phyloP scores from a whole-genome alignment of 2,888 invertebrate species.

The Anagyrus pseudococci region DNA sequence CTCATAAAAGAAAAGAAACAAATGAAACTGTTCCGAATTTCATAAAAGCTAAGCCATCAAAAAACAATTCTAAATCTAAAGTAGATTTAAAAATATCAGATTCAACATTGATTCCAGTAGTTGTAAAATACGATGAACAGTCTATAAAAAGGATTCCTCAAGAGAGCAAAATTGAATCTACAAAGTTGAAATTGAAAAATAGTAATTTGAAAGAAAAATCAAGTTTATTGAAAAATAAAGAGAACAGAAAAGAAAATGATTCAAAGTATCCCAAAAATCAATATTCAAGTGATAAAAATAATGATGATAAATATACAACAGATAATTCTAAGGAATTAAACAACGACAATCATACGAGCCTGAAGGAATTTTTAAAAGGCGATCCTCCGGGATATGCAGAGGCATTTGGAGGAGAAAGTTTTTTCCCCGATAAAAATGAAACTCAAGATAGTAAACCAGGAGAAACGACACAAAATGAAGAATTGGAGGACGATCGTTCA shows the following conservation, averaged over 20 bases:
- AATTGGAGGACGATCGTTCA: constrained; percentile 21
- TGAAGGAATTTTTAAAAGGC: constrained; percentile 35
- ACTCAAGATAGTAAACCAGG: constrained; percentile 7
- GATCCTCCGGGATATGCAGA: constrained; percentile 45
- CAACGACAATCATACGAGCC: constrained; percentile 50
- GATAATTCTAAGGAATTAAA: neutral
- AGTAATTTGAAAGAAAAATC: constrained; percentile 6
- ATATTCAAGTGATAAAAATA: neutral
- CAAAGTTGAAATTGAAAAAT: constrained; percentile 26
- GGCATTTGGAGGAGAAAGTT: constrained; percentile 37
- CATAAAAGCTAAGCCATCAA: neutral
- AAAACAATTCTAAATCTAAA: neutral
- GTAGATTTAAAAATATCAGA: constrained; percentile 8
- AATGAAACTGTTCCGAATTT: neutral
- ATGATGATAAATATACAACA: neutral
- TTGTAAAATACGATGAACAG: constrained; percentile 29
- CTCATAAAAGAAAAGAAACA: constrained; percentile 6
- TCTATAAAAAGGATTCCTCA: constrained; percentile 27
- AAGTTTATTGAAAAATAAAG: constrained; percentile 23
- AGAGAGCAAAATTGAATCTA: constrained; percentile 31
- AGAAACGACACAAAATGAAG: constrained; percentile 32
- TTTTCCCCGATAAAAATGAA: constrained; percentile 12
- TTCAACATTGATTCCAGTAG: constrained; percentile 34
- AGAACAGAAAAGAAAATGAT: constrained; percentile 36
- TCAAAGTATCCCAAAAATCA: neutral